Evolutionary conservation across 2,113 vertebrate genomes (phyloP), one percentile per base, ranked within the genome.

Genomic region (Mobula hypostoma): DNA sequence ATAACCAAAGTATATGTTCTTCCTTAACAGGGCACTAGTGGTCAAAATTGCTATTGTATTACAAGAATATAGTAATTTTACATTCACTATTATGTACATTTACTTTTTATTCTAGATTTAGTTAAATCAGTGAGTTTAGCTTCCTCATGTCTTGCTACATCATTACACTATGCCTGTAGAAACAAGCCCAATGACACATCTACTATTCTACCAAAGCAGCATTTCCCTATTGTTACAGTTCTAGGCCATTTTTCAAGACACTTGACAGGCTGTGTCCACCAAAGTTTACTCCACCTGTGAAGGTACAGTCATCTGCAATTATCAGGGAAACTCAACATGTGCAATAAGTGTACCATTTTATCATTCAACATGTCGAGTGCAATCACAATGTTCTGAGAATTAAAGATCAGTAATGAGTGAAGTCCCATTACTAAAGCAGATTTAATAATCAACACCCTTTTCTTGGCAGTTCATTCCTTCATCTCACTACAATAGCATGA

Each of bases 381-480:
- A 72, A 36, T 63, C 7, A 70, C 61, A 24, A 40, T n/a, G 70
- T 7, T 24, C n/a, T 40, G 29, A 91, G 32, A 5, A 19, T 40
- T 36, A 70, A 0, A 7, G 97, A 96, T 97, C 97, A 97, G 97
- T 94, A 7, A 94, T 94, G 94, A 6, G 88, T 94, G 82, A 48
- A 94, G 94, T 95, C 96, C 95, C 95, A 96, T 96, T 97, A 97
- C 88, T 95, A 70, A 92, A 70, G 1, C 95, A 82, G 94, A 94
- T 0, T 1, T 94, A 95, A 95, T 97, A 95, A 95, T 97, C 97
- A 96, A 96, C 96, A 95, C 97, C 97, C 96, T 97, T 97, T 97
- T 97, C 97, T 97, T 94, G 94, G 95, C 95, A 94, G 88, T 91
- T 97, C 97, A 97, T 94, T 94, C 97, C 97, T 97, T 97, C 97